Percentiles rank a stretch among this genome's conserved stretches.
These are phyloP conservation scores for Chironomus tentans DNA, from an alignment of 2,888 invertebrate genomes.

Conservation along the genomic window DNA sequence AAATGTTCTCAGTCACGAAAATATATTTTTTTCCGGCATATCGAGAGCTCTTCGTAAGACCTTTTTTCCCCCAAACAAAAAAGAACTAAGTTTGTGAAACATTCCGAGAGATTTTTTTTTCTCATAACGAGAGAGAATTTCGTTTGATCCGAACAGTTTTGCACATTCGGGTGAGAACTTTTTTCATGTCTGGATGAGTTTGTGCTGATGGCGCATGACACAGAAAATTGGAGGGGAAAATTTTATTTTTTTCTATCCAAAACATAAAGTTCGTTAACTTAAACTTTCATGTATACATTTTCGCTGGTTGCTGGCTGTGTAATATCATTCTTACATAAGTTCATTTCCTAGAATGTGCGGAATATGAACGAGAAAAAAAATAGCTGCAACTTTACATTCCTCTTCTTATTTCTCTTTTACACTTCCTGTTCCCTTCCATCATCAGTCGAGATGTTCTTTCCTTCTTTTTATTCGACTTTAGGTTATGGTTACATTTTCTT, in stretches of 20 bases:
- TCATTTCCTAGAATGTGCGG: not conserved
- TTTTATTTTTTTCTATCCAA: not conserved
- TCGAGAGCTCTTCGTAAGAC: no score
- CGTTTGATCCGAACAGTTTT: not conserved
- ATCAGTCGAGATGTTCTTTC: no score
- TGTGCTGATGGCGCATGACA: not conserved
- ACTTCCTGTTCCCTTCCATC: no score
- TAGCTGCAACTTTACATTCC: no score
- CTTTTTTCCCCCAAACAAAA: no score
- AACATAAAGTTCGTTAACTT: slow-evolving; percentile 21
- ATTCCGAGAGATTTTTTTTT: no score
- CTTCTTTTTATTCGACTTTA: no score
- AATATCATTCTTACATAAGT: not conserved
- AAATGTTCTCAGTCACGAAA: no score
- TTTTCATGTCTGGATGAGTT: not conserved
- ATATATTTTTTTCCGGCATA: not conserved
- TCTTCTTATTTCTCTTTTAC: no score
- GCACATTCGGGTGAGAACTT: not conserved
- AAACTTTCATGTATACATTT: not conserved
- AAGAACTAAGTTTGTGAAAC: no score
- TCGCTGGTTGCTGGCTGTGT: not conserved
- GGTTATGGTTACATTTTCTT: no score
- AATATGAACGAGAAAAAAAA: not conserved
- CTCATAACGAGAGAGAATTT: not conserved
- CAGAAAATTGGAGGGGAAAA: not conserved